Evolutionary conservation across 2,113 vertebrate species (phyloP).

Genomic region (Tyto alba): DNA sequence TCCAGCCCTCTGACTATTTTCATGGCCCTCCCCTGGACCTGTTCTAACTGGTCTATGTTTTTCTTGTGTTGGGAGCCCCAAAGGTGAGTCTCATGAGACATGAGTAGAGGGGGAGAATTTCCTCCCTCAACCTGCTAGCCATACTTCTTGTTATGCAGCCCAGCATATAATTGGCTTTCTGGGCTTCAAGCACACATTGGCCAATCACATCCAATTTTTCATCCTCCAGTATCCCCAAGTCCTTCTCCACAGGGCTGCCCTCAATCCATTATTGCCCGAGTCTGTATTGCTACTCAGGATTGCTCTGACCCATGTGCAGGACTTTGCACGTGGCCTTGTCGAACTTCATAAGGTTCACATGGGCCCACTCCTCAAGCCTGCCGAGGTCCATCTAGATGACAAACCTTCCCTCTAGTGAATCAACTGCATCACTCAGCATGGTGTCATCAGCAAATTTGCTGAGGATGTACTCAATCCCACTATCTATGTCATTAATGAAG

Average conservation of each 20-base stretch:
- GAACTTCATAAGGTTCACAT: background rate
- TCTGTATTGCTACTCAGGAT: no score
- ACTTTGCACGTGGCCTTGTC: background rate
- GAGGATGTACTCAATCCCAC: background rate
- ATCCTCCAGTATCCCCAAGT: no score
- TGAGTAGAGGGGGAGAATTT: background rate
- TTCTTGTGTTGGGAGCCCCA: background rate
- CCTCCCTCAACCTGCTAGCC: background rate
- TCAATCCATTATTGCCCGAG: no score
- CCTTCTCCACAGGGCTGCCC: background rate
- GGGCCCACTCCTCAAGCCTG: background rate
- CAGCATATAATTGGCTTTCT: background rate
- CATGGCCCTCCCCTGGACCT: background rate
- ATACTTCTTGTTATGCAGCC: background rate
- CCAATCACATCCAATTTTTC: no score
- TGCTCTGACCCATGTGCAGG: background rate
- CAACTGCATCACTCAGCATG: background rate
- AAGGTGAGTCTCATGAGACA: background rate
- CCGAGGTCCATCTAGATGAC: no score
- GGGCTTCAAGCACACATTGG: no score
- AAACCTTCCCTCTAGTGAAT: background rate
- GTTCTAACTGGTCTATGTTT: background rate
- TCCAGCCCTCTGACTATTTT: background rate
- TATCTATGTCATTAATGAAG: background rate
- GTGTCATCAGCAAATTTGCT: background rate